phyloP scores from a whole-genome alignment of 2,113 vertebrate species.

The Eulemur rufifrons region DNA sequence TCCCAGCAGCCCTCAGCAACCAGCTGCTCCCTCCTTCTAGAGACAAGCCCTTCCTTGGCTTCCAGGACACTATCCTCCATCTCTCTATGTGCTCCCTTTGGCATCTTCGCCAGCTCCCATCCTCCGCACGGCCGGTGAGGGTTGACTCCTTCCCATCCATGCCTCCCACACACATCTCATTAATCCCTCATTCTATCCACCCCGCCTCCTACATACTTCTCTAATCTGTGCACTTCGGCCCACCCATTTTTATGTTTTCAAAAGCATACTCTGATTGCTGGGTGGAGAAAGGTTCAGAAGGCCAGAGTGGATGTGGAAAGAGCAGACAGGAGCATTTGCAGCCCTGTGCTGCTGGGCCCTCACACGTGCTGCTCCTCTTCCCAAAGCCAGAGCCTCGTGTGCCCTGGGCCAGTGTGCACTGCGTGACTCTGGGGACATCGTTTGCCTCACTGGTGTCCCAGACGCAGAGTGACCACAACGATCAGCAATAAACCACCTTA shows the following conservation, averaged over 20 bases:
- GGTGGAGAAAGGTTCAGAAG: background rate
- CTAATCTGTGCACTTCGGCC: background rate
- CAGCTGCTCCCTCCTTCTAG: background rate
- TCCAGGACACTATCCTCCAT: background rate
- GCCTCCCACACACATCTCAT: background rate
- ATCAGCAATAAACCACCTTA: background rate
- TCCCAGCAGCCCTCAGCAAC: background rate
- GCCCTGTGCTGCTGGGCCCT: background rate
- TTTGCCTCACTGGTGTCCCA: background rate
- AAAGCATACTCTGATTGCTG: background rate
- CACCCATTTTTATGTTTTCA: too few species aligned
- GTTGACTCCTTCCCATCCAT: background rate
- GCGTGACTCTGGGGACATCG: background rate
- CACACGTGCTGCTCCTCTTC: background rate
- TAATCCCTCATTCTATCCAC: background rate
- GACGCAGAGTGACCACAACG: background rate
- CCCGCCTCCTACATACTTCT: background rate
- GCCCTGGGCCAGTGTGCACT: fast-evolving
- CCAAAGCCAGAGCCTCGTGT: background rate
- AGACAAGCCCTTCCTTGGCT: background rate
- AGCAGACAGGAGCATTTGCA: background rate
- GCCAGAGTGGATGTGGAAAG: background rate
- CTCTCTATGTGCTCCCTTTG: background rate
- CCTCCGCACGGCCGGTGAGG: background rate
- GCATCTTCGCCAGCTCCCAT: background rate